phyloP scores from a whole-genome alignment of 2,888 invertebrate species.

The Metallyticus violacea region DNA sequence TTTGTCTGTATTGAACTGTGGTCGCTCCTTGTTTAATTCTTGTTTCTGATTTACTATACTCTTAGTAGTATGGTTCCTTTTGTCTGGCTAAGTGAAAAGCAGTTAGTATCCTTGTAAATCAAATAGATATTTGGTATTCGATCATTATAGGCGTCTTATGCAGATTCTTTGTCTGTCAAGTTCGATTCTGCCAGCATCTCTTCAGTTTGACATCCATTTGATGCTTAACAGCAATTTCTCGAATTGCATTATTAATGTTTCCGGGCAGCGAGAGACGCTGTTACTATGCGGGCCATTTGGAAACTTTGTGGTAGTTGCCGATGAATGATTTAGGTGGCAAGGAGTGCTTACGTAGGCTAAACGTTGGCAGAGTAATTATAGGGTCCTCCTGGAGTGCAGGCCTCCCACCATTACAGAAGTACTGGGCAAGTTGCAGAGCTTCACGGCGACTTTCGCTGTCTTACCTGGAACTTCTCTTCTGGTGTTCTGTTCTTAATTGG shows the following conservation, averaged over 20 bases:
- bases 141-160: too few relatives aligned
- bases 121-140: too few relatives aligned
- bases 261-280: background rate
- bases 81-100: too few relatives aligned
- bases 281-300: background rate
- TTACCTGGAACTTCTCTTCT: background rate
- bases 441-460: background rate
- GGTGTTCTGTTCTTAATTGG: too few relatives aligned
- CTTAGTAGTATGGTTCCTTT: too few relatives aligned
- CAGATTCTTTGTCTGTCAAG: background rate
- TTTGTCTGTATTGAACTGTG: too few relatives aligned
- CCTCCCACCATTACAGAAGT: background rate
- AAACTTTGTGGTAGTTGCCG: background rate
- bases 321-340: background rate
- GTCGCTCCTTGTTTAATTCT: too few relatives aligned
- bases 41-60: too few relatives aligned
- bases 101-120: too few relatives aligned
- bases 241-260: background rate
- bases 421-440: background rate
- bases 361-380: background rate
- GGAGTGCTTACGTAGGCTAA: background rate
- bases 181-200: background rate
- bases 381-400: background rate
- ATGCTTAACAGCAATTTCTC: background rate
- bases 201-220: background rate